Evolutionary conservation across 1,140 invertebrate genomes (phyloP), one percentile per base, ranked within the genome.

Genomic region (Octopus sinensis): DNA sequence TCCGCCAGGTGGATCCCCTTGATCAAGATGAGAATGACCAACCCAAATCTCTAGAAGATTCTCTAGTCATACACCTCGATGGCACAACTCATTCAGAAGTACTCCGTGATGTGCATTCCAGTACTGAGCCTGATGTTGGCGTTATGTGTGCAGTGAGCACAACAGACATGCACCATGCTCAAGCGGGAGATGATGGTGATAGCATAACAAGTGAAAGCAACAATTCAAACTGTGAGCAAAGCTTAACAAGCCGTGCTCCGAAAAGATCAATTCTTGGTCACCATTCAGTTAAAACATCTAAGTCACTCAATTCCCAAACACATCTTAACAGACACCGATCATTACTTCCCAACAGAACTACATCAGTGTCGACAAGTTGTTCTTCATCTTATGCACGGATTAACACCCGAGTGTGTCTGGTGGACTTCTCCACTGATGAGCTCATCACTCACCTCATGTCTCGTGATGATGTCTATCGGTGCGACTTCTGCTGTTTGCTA

Each of bases 401-500:
- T 12, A 83, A 84, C 62, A 80, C 51, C 43, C 84, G 85, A 7
- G 81, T 87, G 17, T 86, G 84, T 53, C 76, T 87, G 17, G 83
- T 86, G 5, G 86, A 86, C 78, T 86, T 87, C 76, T 85, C 84
- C 6, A 84, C 84, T 10, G 82, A 85, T 23, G 86, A 87, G 62
- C 81, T 87, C 4, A 53, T 86, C 5, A 84, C 83, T 7, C 86
- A 87, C 71, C 82, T 87, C 51, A 85, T 87, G 86, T 84, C 86
- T 2, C 79, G 86, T 53, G 85, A 87, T 79, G 86, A 86, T 82
- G 84, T 86, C 12, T 85, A 84, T 75, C 85, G 84, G 23, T 87
- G 86, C 82, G 85, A 86, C 76, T 87, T 85, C 76, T 87, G 86
- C 79, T 85, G 86, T 80, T 81, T 87, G 43, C 84, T 87, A 13